Evolutionary conservation across 2,888 invertebrate species (phyloP), one percentile per base, ranked within the genome.

Genomic region (Rotaria magnacalcarata): DNA sequence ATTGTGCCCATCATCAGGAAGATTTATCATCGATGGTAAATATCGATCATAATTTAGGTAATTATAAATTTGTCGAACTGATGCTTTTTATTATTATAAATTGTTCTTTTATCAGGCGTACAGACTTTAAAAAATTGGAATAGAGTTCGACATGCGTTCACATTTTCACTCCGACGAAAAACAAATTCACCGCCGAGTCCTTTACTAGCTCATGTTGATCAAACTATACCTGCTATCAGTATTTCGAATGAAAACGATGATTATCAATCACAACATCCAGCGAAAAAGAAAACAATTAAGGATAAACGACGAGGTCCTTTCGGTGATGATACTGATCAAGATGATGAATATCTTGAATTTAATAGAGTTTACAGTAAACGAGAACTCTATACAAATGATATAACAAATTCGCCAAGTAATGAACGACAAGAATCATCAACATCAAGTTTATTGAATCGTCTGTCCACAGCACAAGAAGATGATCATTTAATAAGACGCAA

Each of bases 221-320:
- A 34, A 67, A 67, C 14, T 16, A 67, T 67, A 27, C 67, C 67
- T 16, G 27, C 34, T 2, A 67, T 67, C 14, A 67, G 34, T 80
- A 47, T 47, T 16, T 80, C 75, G 24, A 8, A 41, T 80, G 75
- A 80, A 80, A 80, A 24, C 41, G 75, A 80, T 47, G 75, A 80
- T 43, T 43, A 67, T 34, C 34, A 27, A 34, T 27, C 34, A 67
- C 10, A 67, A 27, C 34, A 67, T 67, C 67, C 6, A 16, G 3
- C 11, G 16, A 67, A 67, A 16, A 67, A 67, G 27, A n/a, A 27
- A 34, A 27, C 8, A 34, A 34, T 11, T 60, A 60, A 27, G 4
- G 14, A 8, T 67, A 67, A 16, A 34, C 67, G 67, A 67, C 67
- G 34, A 34, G 67, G 4, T 27, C 27, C 11, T 16, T 1, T 27